A percentile compares a stretch with the other conserved stretches of the same genome.
These are phyloP conservation scores for Pogonophryne albipinna DNA, from an alignment of 2,797 vertebrate genomes.

Conservation along the genomic window DNA sequence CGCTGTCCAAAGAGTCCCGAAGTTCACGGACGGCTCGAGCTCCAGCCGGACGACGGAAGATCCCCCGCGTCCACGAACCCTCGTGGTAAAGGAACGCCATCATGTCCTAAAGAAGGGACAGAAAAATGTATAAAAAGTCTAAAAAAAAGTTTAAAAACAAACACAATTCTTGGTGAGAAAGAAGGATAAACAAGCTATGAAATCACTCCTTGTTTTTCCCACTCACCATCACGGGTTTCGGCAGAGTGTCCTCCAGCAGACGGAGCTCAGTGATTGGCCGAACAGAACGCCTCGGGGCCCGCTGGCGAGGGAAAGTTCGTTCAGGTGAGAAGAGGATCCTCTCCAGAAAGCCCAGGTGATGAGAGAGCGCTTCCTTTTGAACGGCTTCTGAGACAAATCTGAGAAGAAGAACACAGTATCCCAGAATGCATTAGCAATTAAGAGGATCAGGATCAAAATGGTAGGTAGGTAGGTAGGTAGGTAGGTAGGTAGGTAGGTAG, in stretches of 20 bases:
- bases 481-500: too few species aligned
- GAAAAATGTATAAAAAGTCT: too few species aligned
- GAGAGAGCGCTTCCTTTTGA: constrained; percentile 90
- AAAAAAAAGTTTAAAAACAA: too few species aligned
- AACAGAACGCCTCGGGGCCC: constrained; percentile 88
- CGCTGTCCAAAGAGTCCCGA: constrained; percentile 90
- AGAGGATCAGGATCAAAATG: too few species aligned
- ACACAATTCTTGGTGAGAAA: neutral
- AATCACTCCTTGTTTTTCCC: neutral
- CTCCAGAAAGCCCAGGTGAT: constrained; percentile 96
- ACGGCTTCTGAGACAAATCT: constrained; percentile 88
- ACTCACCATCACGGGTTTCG: constrained; percentile 92
- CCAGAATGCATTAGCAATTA: neutral
- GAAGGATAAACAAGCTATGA: too few species aligned
- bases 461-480: too few species aligned
- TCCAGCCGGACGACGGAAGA: constrained; percentile 93
- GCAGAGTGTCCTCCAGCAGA: constrained; percentile 90
- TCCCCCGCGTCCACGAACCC: constrained; percentile 92
- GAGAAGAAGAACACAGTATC: neutral
- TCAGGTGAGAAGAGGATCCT: constrained; percentile 88
- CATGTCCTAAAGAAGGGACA: constrained; percentile 88
- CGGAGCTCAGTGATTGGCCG: constrained; percentile 84
- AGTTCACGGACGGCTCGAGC: constrained; percentile 92
- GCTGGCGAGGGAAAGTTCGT: constrained; percentile 82
- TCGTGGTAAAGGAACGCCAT: constrained; percentile 92